Conservation (phyloP, 1,140 invertebrate genomes). For the Nephotettix cincticeps region DNA sequence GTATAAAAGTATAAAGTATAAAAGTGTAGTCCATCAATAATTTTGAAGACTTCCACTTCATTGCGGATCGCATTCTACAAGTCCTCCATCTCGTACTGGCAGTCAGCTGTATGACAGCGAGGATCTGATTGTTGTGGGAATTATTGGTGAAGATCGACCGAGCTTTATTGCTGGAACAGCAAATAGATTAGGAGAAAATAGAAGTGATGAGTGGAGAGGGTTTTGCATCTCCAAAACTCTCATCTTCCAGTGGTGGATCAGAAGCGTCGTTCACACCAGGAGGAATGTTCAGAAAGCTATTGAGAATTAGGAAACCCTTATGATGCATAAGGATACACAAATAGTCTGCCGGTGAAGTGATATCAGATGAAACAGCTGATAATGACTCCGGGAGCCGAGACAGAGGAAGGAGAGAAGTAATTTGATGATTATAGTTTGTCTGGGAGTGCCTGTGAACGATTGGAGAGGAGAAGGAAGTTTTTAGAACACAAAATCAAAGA, state of each 20-base stretch:
- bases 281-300: not conserved
- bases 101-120: constrained; percentile 17
- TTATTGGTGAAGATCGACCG: constrained; percentile 10
- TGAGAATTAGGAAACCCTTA: constrained; percentile 23
- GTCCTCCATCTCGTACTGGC: too few relatives aligned
- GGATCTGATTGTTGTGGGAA: constrained; percentile 20
- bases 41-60: too few relatives aligned
- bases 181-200: not conserved
- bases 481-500: constrained; percentile 30
- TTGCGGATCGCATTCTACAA: too few relatives aligned
- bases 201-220: constrained; percentile 3
- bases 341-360: constrained; percentile 38
- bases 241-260: constrained; percentile 4
- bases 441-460: constrained; percentile 16
- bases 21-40: too few relatives aligned
- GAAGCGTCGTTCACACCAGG: constrained; percentile 24
- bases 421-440: constrained; percentile 20
- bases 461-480: constrained; percentile 9
- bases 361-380: constrained; percentile 37
- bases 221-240: constrained; percentile 4
- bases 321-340: constrained; percentile 33
- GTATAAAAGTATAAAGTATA: too few relatives aligned
- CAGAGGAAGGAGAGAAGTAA: not conserved
- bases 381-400: constrained; percentile 23
- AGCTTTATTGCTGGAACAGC: not conserved